These are phyloP conservation scores for Tricholauxania praeusta DNA, from an alignment of 2,888 invertebrate genomes.

Conservation along the genomic window DNA sequence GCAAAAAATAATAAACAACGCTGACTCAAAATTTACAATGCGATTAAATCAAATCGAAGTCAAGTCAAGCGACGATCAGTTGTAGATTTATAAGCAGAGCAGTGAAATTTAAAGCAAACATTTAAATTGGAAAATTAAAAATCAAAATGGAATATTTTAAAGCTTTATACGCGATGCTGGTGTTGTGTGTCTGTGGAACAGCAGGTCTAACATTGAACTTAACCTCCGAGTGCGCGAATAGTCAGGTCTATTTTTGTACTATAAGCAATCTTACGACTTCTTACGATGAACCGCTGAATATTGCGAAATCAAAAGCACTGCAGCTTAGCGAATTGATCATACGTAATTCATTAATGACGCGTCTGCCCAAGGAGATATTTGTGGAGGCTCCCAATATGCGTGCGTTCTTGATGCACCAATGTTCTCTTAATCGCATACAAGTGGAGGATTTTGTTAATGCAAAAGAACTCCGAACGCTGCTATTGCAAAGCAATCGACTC, in stretches of 20 bases:
- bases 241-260: constrained; percentile 47
- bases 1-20: no score
- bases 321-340: constrained; percentile 51
- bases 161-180: neutral
- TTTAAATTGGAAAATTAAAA: no score
- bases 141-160: no score
- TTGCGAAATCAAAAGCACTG: constrained; percentile 41
- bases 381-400: constrained; percentile 55
- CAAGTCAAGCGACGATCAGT: no score
- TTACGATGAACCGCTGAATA: constrained; percentile 42
- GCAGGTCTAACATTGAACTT: constrained; percentile 48
- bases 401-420: constrained; percentile 55
- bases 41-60: no score
- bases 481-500: constrained; percentile 56
- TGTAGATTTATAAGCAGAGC: no score
- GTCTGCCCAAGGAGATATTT: constrained; percentile 53
- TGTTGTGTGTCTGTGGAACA: neutral
- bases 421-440: constrained; percentile 50
- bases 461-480: constrained; percentile 48
- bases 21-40: no score
- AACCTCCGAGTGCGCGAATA: constrained; percentile 51
- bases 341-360: constrained; percentile 50
- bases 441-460: constrained; percentile 50
- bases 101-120: no score
- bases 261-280: constrained; percentile 45